phyloP scores from a whole-genome alignment of 2,797 vertebrate genomes.

The Acanthurus tractus region DNA sequence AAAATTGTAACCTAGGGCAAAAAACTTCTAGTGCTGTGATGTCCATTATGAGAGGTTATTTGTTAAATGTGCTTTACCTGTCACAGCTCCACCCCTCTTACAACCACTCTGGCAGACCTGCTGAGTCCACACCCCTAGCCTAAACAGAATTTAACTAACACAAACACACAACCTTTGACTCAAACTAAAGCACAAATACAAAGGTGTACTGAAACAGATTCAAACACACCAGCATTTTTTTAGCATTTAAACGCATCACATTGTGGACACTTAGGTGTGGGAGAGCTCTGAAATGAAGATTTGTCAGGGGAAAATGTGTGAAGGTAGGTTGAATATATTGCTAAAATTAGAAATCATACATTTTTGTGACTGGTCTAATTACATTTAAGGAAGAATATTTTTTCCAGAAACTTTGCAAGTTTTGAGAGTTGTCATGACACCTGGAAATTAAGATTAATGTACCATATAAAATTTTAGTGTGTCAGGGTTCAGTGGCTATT shows the following conservation, averaged over 20 bases:
- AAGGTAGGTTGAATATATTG: constrained; percentile 54
- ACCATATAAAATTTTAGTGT: too few relatives aligned
- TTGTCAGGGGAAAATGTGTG: constrained; percentile 37
- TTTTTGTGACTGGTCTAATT: neutral
- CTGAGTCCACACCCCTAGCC: constrained; percentile 45
- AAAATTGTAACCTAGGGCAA: neutral
- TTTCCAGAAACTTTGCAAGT: neutral
- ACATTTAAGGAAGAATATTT: neutral
- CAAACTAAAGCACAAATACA: constrained; percentile 1
- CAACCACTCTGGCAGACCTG: constrained; percentile 11
- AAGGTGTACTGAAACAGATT: constrained; percentile 14
- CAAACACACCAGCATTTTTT: neutral
- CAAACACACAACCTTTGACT: constrained; percentile 22
- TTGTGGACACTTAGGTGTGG: constrained; percentile 14
- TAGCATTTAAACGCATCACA: neutral
- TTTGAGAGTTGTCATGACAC: neutral
- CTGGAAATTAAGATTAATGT: neutral
- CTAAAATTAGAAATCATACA: neutral
- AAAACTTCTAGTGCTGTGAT: constrained; percentile 24
- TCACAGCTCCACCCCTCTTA: constrained; percentile 50
- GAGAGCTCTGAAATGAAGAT: constrained; percentile 38
- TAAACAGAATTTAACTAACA: constrained; percentile 34
- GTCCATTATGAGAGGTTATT: constrained; percentile 32
- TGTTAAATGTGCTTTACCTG: constrained; percentile 53
- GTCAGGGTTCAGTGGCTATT: neutral